These are phyloP conservation scores for Helogale parvula DNA, from an alignment of 2,113 vertebrate genomes.

Conservation along the genomic window DNA sequence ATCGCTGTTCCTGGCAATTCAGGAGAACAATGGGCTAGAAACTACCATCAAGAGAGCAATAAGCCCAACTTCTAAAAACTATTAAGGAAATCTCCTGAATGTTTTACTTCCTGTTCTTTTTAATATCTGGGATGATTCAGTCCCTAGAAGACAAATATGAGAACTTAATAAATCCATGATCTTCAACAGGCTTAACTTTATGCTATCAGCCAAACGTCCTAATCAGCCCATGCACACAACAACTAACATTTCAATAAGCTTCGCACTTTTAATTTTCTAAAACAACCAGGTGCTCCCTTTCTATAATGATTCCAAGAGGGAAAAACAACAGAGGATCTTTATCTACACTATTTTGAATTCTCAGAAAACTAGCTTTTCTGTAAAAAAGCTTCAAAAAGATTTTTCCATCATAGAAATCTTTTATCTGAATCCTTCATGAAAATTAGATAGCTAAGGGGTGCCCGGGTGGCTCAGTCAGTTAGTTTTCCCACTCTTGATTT, in stretches of 20 bases:
- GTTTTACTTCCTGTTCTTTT: conserved; percentile 43
- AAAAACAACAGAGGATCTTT: not conserved
- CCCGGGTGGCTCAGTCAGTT: too few relatives aligned
- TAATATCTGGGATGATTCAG: conserved; percentile 61
- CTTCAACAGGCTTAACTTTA: conserved; percentile 2
- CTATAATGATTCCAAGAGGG: not conserved
- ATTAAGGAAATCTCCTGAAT: conserved; percentile 43
- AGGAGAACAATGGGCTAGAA: conserved; percentile 55
- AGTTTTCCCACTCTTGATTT: too few relatives aligned
- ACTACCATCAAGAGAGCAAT: conserved; percentile 65
- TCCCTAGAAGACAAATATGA: not conserved
- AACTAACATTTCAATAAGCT: not conserved
- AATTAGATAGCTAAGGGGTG: not conserved
- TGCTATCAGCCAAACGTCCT: not conserved
- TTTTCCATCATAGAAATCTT: not conserved
- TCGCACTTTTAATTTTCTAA: conserved; percentile 25
- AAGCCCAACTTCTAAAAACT: conserved; percentile 62
- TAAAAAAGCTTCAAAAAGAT: not conserved
- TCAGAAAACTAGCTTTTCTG: conserved; percentile 14
- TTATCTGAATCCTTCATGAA: not conserved
- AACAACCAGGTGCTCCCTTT: not conserved
- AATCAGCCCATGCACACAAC: not conserved
- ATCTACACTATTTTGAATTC: not conserved
- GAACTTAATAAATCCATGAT: conserved; percentile 52
- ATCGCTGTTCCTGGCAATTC: conserved; percentile 47